Conservation (phyloP, 1,140 invertebrate species). For the Monochamus saltuarius region DNA sequence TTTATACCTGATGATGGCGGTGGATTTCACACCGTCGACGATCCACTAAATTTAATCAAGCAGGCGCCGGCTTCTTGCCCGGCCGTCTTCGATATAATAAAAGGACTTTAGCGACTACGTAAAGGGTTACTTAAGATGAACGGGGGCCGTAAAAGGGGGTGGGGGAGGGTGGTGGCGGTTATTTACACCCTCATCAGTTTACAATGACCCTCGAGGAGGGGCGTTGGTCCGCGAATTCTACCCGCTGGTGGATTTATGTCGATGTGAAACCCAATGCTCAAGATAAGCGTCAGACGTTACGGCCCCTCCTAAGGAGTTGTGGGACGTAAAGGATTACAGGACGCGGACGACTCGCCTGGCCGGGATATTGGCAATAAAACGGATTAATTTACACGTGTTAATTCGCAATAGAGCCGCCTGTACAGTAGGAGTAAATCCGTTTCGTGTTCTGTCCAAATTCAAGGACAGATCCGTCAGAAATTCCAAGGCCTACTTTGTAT, state of each 20-base stretch:
- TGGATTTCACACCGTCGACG: background rate
- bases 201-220: conserved; percentile 19
- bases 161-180: conserved; percentile 9
- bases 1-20: conserved; percentile 9
- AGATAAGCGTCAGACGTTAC: background rate
- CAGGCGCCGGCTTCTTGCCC: conserved; percentile 10
- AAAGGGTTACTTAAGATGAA: conserved; percentile 22
- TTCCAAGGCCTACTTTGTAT: too few relatives aligned
- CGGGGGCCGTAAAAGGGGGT: conserved; percentile 15
- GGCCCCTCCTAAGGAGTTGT: conserved; percentile 1
- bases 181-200: conserved; percentile 23
- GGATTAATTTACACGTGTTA: too few relatives aligned
- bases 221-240: conserved; percentile 12
- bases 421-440: too few relatives aligned
- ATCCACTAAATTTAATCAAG: conserved; percentile 23
- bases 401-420: too few relatives aligned
- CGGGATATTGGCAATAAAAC: conserved; percentile 12
- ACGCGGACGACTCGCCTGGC: conserved; percentile 10
- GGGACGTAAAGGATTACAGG: conserved; percentile 13
- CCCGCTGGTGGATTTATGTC: conserved; percentile 15
- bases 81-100: conserved; percentile 22
- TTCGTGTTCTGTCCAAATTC: too few relatives aligned
- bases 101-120: conserved; percentile 20
- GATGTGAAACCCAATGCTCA: conserved; percentile 12
- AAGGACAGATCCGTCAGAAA: too few relatives aligned